Base-by-base conservation (phyloP, 2,113 vertebrate genomes). In the Colistium nudipinnis region DNA sequence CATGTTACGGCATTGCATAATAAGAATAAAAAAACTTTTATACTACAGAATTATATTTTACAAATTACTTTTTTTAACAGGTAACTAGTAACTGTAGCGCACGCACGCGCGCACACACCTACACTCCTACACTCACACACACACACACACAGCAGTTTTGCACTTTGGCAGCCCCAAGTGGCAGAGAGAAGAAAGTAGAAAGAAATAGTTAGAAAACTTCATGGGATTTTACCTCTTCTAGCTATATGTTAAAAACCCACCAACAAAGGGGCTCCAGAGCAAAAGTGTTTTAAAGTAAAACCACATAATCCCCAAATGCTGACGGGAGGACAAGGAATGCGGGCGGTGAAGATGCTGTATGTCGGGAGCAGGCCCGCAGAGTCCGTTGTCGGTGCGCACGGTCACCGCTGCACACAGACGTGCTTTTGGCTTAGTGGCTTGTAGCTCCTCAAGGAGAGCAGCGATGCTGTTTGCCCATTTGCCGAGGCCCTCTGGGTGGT, bases 401-500 rank as follows among this genome's bases (percentile, higher is more conserved):
- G 22, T 51, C 43, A 62, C 57, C 62, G 30, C 36, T 70, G 67
- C 67, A n/a, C 70, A 38, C 67, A 69, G 2, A 30, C 35, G 30
- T 31, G 12, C 31, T 16, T n/a, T 30, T 63, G 70, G 45, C 69
- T 25, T 39, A 14, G 59, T 35, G 53, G 71, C 74, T 84, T 74
- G 67, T 24, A 30, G 75, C 39, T 81, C 75, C 72, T 76, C 35
- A 12, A 62, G 55, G 65, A 71, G 56, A 77, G 59, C 43, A 43
- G 4, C 4, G 60, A 43, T 22, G 36, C 27, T 44, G 52, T 57
- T 33, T 70, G 70, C 66, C 62, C 53, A 28, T 31, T 31, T 10
- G 47, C 55, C 22, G 3, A 43, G 6, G 31, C 67, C n/a, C 8
- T 62, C 61, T 70, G 83, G 86, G 83, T 88, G 86, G 83, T 80